These are phyloP conservation scores for Agrotis clavis DNA, from an alignment of 2,888 invertebrate species.

Conservation along the genomic window DNA sequence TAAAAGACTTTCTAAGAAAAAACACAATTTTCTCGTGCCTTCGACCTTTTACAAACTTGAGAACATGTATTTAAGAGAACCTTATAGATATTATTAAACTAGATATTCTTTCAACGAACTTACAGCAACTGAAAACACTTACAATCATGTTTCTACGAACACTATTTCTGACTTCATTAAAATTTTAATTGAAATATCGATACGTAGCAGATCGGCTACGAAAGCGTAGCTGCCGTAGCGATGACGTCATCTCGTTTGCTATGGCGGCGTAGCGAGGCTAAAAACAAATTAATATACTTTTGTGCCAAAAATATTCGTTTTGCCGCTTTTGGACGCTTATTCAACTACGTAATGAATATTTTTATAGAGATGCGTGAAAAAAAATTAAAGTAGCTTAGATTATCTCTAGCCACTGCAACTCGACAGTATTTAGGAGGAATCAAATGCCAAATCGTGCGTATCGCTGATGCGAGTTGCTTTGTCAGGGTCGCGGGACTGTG, in stretches of 20 bases:
- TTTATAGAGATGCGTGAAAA: no score
- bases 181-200: conserved; percentile 21
- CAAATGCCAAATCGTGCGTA: no score
- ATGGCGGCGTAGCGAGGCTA: conserved; percentile 19
- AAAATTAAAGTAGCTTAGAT: no score
- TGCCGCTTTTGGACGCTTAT: background rate
- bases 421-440: no score
- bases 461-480: no score
- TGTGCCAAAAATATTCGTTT: background rate
- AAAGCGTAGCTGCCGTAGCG: conserved; percentile 9
- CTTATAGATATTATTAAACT: background rate
- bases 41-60: background rate
- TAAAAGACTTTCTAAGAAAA: conserved; percentile 17
- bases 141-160: background rate
- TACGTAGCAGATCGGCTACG: conserved; percentile 20
- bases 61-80: background rate
- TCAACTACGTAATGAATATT: background rate
- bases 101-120: background rate
- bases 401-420: no score
- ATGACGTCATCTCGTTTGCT: conserved; percentile 3
- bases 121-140: no score
- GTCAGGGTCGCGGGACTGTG: no score
- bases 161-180: conserved; percentile 18
- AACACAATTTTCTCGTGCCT: background rate
- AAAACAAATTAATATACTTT: background rate